Evolutionary conservation across 2,113 vertebrate species (phyloP), one percentile per base, ranked within the genome.

Genomic region (Oncorhynchus nerka): DNA sequence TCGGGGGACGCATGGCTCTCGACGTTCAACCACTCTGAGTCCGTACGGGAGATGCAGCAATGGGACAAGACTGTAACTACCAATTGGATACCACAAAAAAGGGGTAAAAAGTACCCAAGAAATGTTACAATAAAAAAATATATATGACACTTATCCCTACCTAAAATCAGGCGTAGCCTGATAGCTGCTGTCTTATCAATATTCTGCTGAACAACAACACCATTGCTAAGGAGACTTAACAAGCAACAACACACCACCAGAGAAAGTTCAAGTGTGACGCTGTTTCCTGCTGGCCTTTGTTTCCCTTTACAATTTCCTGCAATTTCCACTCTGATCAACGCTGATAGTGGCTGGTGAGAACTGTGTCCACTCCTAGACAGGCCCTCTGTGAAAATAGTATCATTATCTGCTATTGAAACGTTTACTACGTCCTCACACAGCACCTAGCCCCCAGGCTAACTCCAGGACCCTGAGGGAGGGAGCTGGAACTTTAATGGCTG

Each of bases 211-310:
- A 26, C 62, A 26, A 13, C 62, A 67, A 12, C 39, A 45, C 8
- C 39, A 45, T 11, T 11, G 8, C 39, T 45, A 11, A 45, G 39
- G 7, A 45, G 39, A 9, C 39, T 11, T 45, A 45, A 45, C 8
- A 9, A 45, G 39, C 39, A 45, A 11, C 39, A 45, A 45, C 81
- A 80, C 87, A 83, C 81, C 81, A 24, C 72, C 76, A 79, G 81
- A 73, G 28, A 12, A 19, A 22, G 51, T 1, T 24, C 73, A 73
- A 70, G 73, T 16, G 76, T 48, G 26, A 48, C 32, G 69, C 78
- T 70, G 79, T 85, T 86, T 90, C 86, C 90, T 88, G 87, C 12
- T 83, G 74, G 75, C 85, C 85, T 86, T 82, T 85, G 88, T 88
- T 90, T 79, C 86, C 3, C 39, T 84, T 85, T 74, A 82, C 77